phyloP scores from a whole-genome alignment of 2,113 vertebrate genomes.

The Vidua macroura region DNA sequence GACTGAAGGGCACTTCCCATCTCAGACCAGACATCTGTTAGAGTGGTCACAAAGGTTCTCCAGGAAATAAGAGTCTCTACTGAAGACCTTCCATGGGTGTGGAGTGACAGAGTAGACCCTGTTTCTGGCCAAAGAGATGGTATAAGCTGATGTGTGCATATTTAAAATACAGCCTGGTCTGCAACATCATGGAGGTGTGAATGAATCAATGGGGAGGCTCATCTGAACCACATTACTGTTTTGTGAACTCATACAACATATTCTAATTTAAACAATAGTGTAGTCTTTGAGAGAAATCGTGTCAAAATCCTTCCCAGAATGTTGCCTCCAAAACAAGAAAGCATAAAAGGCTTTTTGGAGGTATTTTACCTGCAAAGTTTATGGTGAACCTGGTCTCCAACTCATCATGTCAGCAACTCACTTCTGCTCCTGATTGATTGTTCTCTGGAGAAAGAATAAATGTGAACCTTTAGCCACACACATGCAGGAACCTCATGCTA shows the following conservation, averaged over 20 bases:
- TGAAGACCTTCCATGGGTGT: neutral
- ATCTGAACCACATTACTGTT: neutral
- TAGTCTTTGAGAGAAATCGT: neutral
- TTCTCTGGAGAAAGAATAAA: neutral
- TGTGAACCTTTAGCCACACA: neutral
- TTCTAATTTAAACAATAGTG: neutral
- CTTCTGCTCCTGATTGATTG: neutral
- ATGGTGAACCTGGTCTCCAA: neutral
- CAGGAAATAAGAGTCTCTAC: neutral
- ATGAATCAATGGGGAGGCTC: neutral
- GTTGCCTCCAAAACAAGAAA: neutral
- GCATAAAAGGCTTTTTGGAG: neutral
- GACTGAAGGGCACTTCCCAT: neutral
- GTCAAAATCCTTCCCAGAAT: neutral
- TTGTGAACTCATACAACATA: neutral
- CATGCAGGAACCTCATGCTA: rapidly evolving
- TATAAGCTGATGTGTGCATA: neutral
- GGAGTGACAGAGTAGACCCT: neutral
- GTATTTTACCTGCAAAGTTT: neutral
- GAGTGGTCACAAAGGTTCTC: rapidly evolving
- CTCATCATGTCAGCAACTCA: neutral
- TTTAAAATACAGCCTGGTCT: neutral
- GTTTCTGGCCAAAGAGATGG: neutral
- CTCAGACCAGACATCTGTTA: neutral
- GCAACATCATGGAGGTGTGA: neutral